Conservation (phyloP, 1,140 invertebrate species). For the Drosophila neocordata region DNA sequence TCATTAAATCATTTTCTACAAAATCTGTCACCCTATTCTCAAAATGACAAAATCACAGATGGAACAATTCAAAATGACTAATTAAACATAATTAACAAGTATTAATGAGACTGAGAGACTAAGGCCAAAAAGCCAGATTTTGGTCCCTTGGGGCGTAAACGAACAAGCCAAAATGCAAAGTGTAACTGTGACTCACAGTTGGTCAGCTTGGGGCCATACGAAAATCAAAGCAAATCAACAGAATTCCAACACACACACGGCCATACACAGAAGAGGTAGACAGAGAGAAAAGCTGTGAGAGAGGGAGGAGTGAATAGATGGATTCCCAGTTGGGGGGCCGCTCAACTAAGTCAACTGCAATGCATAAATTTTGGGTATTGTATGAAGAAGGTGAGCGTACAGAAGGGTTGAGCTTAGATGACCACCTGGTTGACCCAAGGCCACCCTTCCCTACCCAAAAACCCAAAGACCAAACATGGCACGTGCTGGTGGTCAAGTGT, state of each 20-base stretch:
- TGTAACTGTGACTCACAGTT: slow-evolving; percentile 47
- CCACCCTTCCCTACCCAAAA: neutral
- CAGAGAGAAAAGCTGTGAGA: neutral
- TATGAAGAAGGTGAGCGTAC: neutral
- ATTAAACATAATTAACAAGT: slow-evolving; percentile 10
- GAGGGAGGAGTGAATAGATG: neutral
- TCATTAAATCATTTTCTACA: neutral
- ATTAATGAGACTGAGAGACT: slow-evolving; percentile 3
- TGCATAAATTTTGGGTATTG: slow-evolving; percentile 50
- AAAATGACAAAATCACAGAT: slow-evolving; percentile 2
- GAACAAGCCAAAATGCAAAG: slow-evolving; percentile 19
- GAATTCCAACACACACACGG: neutral
- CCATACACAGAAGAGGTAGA: neutral
- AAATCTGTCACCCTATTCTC: neutral
- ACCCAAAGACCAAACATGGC: slow-evolving; percentile 7
- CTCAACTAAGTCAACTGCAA: slow-evolving; percentile 63
- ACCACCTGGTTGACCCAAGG: slow-evolving; percentile 2
- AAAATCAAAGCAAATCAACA: slow-evolving; percentile 49
- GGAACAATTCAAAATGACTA: slow-evolving; percentile 7
- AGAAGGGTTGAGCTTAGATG: neutral
- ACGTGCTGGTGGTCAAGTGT: slow-evolving; percentile 40
- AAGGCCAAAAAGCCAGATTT: neutral
- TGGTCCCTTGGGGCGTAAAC: slow-evolving; percentile 1
- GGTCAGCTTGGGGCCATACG: slow-evolving; percentile 18
- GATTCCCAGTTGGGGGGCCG: slow-evolving; percentile 16